These are phyloP conservation scores for Silurus aristotelis DNA, from an alignment of 2,797 vertebrate genomes.

Conservation along the genomic window DNA sequence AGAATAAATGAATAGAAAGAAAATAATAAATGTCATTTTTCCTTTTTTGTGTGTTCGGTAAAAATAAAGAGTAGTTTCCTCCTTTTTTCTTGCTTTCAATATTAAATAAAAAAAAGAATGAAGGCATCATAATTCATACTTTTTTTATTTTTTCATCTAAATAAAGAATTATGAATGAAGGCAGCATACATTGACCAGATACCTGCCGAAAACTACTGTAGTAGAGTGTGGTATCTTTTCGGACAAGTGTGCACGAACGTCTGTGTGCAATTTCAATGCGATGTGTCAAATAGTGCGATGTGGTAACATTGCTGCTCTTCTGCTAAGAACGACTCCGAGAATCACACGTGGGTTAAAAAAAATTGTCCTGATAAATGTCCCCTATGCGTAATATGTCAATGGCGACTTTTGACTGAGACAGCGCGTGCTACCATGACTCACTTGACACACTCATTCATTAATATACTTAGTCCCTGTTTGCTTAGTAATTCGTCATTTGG, in stretches of 20 bases:
- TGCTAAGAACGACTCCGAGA: not conserved
- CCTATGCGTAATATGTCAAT: not conserved
- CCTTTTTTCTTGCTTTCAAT: too few relatives aligned
- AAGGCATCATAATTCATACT: too few relatives aligned
- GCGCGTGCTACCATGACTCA: not conserved
- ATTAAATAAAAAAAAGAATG: too few relatives aligned
- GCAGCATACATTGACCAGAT: too few relatives aligned
- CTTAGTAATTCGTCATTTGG: not conserved
- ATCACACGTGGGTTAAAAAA: not conserved
- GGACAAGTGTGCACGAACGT: too few relatives aligned
- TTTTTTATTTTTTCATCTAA: too few relatives aligned
- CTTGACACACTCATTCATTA: not conserved
- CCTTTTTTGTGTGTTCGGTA: too few relatives aligned
- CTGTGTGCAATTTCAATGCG: too few relatives aligned
- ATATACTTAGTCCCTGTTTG: slow-evolving; percentile 10
- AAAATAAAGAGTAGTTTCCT: too few relatives aligned
- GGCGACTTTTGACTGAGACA: not conserved
- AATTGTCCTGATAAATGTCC: not conserved
- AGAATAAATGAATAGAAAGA: too few relatives aligned
- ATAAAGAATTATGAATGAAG: too few relatives aligned
- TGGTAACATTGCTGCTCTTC: not conserved
- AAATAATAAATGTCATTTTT: too few relatives aligned
- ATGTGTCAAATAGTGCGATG: not conserved
- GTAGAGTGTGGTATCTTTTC: not conserved
- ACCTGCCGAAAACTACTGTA: not conserved